Conservation (phyloP, 2,113 vertebrate species). For the Syngnathus floridae region DNA sequence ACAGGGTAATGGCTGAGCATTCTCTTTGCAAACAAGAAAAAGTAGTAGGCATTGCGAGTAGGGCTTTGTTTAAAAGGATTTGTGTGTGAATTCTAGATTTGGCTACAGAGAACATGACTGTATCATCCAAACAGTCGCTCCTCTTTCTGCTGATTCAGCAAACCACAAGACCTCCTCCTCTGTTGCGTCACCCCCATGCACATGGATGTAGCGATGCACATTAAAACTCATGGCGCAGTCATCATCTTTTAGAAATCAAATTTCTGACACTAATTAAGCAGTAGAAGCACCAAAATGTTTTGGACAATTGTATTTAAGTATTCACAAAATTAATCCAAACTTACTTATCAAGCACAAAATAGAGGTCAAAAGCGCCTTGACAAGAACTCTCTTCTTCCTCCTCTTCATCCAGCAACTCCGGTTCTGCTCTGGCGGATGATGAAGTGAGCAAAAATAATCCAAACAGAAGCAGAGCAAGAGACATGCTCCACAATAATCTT, state of each 20-base stretch:
- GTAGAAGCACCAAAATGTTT: neutral
- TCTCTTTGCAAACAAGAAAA: constrained; percentile 14
- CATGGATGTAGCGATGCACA: constrained; percentile 2
- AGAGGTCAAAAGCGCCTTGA: constrained; percentile 86
- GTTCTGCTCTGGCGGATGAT: constrained; percentile 45
- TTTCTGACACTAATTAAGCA: neutral
- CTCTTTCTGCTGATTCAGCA: constrained; percentile 54
- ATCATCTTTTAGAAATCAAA: neutral
- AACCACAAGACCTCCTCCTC: constrained; percentile 32
- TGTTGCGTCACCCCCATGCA: constrained; percentile 16
- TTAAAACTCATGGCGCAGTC: neutral
- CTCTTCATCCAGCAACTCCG: constrained; percentile 55
- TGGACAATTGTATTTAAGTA: neutral
- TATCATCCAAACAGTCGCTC: neutral
- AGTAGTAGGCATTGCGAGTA: neutral
- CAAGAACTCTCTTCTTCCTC: constrained; percentile 77
- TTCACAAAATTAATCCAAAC: constrained; percentile 38
- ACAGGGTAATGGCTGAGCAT: constrained; percentile 28
- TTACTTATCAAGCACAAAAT: constrained; percentile 91
- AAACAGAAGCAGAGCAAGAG: constrained; percentile 50
- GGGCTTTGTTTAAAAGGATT: neutral
- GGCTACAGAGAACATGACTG: neutral
- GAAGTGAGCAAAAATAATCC: constrained; percentile 61
- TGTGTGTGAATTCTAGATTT: neutral
- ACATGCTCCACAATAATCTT: constrained; percentile 41